Conservation (phyloP, 2,888 invertebrate genomes). For the Thecophora atra region DNA sequence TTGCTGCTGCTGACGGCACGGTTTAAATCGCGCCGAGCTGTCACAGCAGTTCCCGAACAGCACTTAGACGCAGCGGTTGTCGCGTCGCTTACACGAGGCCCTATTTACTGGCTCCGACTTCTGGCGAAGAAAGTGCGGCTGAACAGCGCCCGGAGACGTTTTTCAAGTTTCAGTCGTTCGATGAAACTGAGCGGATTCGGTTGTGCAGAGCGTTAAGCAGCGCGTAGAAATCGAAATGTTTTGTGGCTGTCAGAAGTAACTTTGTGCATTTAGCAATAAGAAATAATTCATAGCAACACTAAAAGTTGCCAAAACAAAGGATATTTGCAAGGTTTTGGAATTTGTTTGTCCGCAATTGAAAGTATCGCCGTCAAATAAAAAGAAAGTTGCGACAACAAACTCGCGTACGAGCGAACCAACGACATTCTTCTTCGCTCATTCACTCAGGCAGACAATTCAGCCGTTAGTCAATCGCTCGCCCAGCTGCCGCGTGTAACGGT, state of each 20-base stretch:
- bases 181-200: slow-evolving; percentile 37
- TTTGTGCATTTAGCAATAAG: background rate
- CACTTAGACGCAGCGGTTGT: too few relatives aligned
- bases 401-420: slow-evolving; percentile 20
- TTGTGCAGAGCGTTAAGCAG: slow-evolving; percentile 32
- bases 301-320: slow-evolving; percentile 9
- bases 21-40: too few relatives aligned
- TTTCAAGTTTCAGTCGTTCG: slow-evolving; percentile 39
- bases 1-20: too few relatives aligned
- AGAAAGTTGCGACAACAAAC: slow-evolving; percentile 22
- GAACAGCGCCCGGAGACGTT: background rate
- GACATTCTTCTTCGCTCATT: background rate
- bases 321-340: background rate
- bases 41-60: too few relatives aligned
- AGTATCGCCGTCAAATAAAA: background rate
- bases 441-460: slow-evolving; percentile 2
- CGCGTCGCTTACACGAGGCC: too few relatives aligned
- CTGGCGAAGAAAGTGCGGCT: background rate
- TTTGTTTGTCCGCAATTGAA: slow-evolving; percentile 20
- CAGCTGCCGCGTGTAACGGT: slow-evolving; percentile 47
- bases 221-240: slow-evolving; percentile 10
- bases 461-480: background rate
- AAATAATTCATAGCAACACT: too few relatives aligned
- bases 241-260: background rate
- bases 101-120: too few relatives aligned